These are phyloP conservation scores for Desoria tigrina DNA, from an alignment of 2,888 invertebrate species.

Conservation along the genomic window DNA sequence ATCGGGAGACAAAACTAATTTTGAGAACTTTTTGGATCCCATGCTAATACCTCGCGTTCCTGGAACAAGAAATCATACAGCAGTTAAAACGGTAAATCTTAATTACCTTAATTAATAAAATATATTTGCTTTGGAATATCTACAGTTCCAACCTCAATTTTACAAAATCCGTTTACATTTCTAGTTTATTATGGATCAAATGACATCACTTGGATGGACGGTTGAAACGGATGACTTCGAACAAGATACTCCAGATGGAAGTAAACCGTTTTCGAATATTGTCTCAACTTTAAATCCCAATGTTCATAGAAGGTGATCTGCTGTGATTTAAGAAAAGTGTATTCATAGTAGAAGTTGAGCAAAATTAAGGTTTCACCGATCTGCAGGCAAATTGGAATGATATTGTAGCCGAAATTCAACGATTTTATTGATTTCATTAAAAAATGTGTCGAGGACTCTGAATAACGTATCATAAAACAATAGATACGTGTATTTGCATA, in stretches of 20 bases:
- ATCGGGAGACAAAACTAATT: conserved; percentile 29
- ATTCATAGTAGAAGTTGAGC: no score
- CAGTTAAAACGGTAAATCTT: conserved; percentile 64
- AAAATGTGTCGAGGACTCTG: no score
- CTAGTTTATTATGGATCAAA: conserved; percentile 65
- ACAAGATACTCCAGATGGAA: conserved; percentile 74
- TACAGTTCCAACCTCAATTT: no score
- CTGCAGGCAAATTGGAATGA: no score
- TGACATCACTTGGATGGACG: conserved; percentile 72
- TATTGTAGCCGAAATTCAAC: no score
- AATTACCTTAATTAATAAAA: not conserved
- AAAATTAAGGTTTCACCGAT: no score
- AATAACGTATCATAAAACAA: no score
- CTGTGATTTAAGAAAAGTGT: no score
- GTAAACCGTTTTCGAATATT: conserved; percentile 78
- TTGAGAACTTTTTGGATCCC: conserved; percentile 62
- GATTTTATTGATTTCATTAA: no score
- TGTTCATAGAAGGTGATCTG: conserved; percentile 59
- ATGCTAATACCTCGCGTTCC: conserved; percentile 80
- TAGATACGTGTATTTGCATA: no score
- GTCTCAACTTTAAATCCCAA: conserved; percentile 77
- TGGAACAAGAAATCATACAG: conserved; percentile 72
- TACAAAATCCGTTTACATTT: no score
- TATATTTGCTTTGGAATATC: no score
- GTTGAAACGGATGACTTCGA: conserved; percentile 75